Base-by-base conservation (phyloP, 2,113 vertebrate species). In the Potamarius usumacintae region DNA sequence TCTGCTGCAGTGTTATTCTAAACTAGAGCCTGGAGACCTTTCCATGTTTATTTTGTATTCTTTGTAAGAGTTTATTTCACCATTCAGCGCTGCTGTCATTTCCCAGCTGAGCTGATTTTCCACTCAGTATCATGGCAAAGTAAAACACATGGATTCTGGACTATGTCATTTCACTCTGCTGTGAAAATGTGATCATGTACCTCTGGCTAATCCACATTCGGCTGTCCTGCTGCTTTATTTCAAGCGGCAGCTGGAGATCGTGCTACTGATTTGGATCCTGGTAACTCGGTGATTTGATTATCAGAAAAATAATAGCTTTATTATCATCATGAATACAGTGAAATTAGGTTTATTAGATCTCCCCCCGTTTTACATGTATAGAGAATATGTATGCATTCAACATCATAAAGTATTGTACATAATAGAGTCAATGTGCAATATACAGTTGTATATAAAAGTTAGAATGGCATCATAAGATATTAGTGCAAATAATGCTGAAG, bases 131-230 rank as follows among this genome's bases (percentile, higher is more conserved):
- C 14, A 74, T 79, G 53, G 77, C 34, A n/a, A n/a, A 84, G 34
- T 27, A 11, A 62, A 76, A 53, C 30, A 5, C 27, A 27, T 65
- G 25, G 52, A 53, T 78, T 85, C 72, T 85, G 84, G 84, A 85
- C 25, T 7, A 5, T 74, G 42, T 85, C 72, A 77, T 1, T 30
- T 27, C 20, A 8, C 9, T 20, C n/a, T 15, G 57, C 57, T 34
- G 22, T 62, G 11, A 6, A 42, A 82, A 62, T 6, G 48, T 9
- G n/a, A 72, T n/a, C 69, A 25, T 72, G 22, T 10, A 62, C 84
- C 27, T 85, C 22, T 85, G 57, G 25, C 57, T n/a, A 27, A 11
- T 76, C 15, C 34, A 27, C 48, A 27, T 77, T 4, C 4, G 62
- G 34, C 9, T 67, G 42, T 48, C 25, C 81, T 69, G 25, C 30